Base-by-base conservation (phyloP, 1,140 invertebrate species). In the Drosophila melanica region DNA sequence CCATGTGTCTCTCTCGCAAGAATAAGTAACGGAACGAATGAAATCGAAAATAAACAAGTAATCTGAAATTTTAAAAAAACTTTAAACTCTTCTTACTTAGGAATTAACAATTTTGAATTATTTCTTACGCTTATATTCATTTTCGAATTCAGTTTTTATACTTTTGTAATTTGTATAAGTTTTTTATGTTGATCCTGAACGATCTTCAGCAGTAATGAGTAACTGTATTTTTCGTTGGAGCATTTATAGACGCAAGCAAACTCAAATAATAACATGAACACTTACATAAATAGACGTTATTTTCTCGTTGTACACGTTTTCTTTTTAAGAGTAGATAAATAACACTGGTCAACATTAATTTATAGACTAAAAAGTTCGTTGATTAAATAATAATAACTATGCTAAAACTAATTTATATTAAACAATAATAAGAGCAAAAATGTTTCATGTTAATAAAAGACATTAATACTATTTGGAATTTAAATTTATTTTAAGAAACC, bases 141-240 rank as follows among this genome's bases (percentile, higher is more conserved):
- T 7, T 35, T 70, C 14, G 14, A 70, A 11, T 12, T 8, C 16
- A 30, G 11, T 11, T 14, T 27, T 11, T 59, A n/a, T 14, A 39
- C 54, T 33, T 35, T n/a, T 33, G 42, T 33, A 9, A 12, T 60
- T 48, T 8, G 14, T 12, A 33, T 33, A 9, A 12, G 0, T 27
- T 6, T 14, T n/a, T 45, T 27, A 30, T 45, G 23, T 45, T 45
- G 6, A 33, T 18, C n/a, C 10, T 39, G 11, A 33, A 37, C 45
- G 44, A 39, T 39, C 64, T 33, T 33, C 23, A 47, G 53, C 55
- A 73, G 64, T 55, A 73, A 73, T 73, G 64, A 73, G 54, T 39
- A 41, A 14, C 27, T 60, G 16, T 0, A 30, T 11, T n/a, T 23
- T 54, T 33, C 8, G 8, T 14, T 48, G 42, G 9, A 18, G 48